phyloP scores from a whole-genome alignment of 2,113 vertebrate genomes.

The Numida meleagris region DNA sequence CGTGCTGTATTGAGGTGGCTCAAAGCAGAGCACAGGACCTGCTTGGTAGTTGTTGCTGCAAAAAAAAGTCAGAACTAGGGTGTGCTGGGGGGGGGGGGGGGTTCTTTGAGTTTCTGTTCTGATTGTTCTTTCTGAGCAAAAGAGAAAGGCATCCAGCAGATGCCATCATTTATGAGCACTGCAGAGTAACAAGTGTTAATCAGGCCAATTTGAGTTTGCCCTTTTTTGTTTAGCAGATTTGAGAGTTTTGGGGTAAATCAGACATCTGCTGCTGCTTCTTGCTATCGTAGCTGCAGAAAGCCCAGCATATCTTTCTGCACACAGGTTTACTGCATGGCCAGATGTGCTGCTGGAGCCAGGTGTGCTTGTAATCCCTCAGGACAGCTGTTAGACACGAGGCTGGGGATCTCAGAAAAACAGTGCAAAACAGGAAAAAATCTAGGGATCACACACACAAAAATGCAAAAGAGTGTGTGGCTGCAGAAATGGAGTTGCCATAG shows the following conservation, averaged over 20 bases:
- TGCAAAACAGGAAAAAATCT: conserved; percentile 83
- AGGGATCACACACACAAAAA: conserved; percentile 69
- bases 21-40: neutral
- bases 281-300: neutral
- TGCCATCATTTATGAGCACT: neutral
- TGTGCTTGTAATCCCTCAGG: conserved; percentile 3
- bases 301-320: neutral
- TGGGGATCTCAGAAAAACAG: conserved; percentile 77
- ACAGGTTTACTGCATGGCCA: neutral
- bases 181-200: neutral
- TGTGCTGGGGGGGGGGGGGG: neutral
- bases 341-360: neutral
- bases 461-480: conserved; percentile 66
- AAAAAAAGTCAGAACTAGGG: neutral
- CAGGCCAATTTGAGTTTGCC: neutral
- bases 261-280: neutral
- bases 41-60: conserved; percentile 3
- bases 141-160: neutral
- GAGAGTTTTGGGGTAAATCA: neutral
- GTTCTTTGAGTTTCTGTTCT: neutral
- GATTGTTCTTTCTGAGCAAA: neutral
- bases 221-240: neutral
- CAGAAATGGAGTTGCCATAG: conserved; percentile 79
- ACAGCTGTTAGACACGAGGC: conserved; percentile 6
- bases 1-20: neutral